Percentiles rank a stretch among this genome's conserved stretches.
These are phyloP conservation scores for Electrophaes corylata DNA, from an alignment of 2,888 invertebrate species.

Conservation along the genomic window DNA sequence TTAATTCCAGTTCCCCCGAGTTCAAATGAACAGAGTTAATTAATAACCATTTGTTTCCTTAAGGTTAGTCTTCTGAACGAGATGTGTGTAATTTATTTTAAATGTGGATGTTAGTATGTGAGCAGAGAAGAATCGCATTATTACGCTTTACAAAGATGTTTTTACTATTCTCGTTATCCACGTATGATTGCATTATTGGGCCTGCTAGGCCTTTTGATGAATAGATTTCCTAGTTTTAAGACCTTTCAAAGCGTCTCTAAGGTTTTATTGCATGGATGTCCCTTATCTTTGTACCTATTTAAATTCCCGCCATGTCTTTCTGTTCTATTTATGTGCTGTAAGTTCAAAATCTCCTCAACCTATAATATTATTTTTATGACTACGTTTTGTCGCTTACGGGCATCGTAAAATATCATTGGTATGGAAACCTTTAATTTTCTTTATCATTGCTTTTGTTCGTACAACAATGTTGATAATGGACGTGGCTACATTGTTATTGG, in stretches of 20 bases:
- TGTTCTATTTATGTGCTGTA: constrained; percentile 37
- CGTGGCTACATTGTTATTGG: constrained; percentile 58
- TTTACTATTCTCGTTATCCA: constrained; percentile 25
- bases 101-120: constrained; percentile 58
- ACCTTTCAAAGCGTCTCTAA: too few species aligned
- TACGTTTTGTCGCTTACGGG: constrained; percentile 75
- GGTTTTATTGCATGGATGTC: too few species aligned
- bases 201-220: too few species aligned
- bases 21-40: constrained; percentile 59
- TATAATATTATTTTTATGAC: constrained; percentile 74
- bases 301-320: not conserved
- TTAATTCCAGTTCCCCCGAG: constrained; percentile 29
- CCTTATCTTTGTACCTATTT: not conserved
- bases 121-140: constrained; percentile 64
- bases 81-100: constrained; percentile 72
- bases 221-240: too few species aligned
- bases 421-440: constrained; percentile 79
- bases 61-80: constrained; percentile 60
- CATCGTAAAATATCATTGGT: constrained; percentile 77
- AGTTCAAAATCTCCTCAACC: constrained; percentile 48
- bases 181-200: not conserved
- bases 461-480: constrained; percentile 71
- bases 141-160: constrained; percentile 57
- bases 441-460: constrained; percentile 74
- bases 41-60: constrained; percentile 68